These are phyloP conservation scores for Drosophila algonquin DNA, from an alignment of 2,888 invertebrate species.

Conservation along the genomic window DNA sequence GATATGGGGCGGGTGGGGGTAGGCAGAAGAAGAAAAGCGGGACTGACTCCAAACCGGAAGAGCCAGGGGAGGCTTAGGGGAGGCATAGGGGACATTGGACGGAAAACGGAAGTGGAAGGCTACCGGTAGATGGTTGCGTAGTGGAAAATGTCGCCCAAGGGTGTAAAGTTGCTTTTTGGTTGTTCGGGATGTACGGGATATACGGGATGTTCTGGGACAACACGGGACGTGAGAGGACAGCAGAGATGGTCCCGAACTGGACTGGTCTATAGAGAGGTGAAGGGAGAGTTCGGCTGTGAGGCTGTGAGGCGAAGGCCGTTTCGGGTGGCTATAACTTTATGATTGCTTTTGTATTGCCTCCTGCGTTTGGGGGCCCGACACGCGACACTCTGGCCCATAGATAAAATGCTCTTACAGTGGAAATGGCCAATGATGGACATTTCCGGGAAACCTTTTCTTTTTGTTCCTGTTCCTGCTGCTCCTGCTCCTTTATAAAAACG, in stretches of 20 bases:
- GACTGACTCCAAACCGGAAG: no score
- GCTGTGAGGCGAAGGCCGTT: conserved; percentile 14
- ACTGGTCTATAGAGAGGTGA: background rate
- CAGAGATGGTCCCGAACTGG: background rate
- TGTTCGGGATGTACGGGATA: background rate
- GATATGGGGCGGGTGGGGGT: conserved; percentile 4
- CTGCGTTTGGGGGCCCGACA: conserved; percentile 26
- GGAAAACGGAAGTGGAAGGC: background rate
- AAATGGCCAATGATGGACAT: conserved; percentile 36
- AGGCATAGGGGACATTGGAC: background rate
- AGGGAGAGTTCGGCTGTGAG: no score
- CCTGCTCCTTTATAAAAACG: no score
- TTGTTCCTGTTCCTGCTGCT: background rate
- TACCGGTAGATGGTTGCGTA: conserved; percentile 13
- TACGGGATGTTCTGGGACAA: background rate
- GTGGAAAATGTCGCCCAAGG: conserved; percentile 45
- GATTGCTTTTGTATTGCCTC: conserved; percentile 49
- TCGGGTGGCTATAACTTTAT: conserved; percentile 45
- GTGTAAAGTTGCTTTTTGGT: conserved; percentile 37
- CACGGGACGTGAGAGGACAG: background rate
- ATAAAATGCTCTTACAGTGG: conserved; percentile 40
- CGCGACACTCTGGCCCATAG: conserved; percentile 30
- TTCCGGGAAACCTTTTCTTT: conserved; percentile 24
- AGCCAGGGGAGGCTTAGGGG: background rate
- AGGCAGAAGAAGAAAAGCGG: background rate